Evolutionary conservation across 1,140 invertebrate genomes (phyloP).

Genomic region (Bombus sibiricus): DNA sequence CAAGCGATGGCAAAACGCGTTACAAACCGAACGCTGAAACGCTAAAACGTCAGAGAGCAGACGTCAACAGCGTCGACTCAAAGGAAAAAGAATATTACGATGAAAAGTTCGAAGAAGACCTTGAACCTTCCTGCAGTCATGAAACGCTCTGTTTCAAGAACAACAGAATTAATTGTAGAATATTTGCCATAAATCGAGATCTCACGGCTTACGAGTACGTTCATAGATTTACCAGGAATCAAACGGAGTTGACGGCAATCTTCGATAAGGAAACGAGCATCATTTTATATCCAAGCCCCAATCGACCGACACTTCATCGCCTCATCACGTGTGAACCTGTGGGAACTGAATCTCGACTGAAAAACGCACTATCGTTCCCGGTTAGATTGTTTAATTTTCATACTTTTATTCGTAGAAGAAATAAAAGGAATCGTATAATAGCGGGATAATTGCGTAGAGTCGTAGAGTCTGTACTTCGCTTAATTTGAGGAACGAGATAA

Average conservation of each 20-base stretch:
- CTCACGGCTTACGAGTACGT: conserved; percentile 74
- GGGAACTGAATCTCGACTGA: conserved; percentile 53
- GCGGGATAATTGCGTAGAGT: no score
- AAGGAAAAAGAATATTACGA: background rate
- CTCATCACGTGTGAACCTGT: conserved; percentile 62
- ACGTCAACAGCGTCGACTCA: background rate
- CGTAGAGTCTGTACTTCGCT: no score
- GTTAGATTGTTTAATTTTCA: conserved; percentile 32
- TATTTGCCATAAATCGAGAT: conserved; percentile 74
- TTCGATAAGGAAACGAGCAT: conserved; percentile 61
- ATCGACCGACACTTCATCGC: conserved; percentile 57
- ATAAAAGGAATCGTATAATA: no score
- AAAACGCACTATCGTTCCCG: conserved; percentile 51
- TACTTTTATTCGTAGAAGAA: no score
- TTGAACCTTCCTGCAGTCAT: conserved; percentile 30
- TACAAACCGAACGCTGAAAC: conserved; percentile 31
- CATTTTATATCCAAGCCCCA: conserved; percentile 60
- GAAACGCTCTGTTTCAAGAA: conserved; percentile 8
- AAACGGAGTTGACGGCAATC: conserved; percentile 52
- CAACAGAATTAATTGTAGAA: conserved; percentile 55
- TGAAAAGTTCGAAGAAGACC: background rate
- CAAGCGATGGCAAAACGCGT: conserved; percentile 57
- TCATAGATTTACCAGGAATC: conserved; percentile 67
- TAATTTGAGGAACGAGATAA: no score
- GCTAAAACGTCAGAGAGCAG: background rate